Conservation (phyloP, 1,140 invertebrate species). For the Leguminivora glycinivorella region DNA sequence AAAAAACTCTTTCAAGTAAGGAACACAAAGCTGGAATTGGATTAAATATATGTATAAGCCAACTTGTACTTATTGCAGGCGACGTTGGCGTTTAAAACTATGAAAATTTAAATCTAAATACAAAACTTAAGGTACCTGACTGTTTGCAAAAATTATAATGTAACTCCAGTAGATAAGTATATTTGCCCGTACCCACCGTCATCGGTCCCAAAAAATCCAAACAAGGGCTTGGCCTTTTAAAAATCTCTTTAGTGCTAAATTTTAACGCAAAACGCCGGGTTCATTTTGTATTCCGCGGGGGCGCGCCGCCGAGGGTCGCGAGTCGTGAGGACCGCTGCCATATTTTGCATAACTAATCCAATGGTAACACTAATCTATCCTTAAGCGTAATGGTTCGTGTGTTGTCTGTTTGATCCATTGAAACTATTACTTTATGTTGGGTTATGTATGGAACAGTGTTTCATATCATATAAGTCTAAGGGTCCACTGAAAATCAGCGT, state of each 20-base stretch:
- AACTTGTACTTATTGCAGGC: too few species aligned
- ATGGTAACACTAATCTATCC: constrained; percentile 27
- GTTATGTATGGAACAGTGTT: too few species aligned
- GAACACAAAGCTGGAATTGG: too few species aligned
- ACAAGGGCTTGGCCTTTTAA: constrained; percentile 20
- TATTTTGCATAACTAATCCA: constrained; percentile 34
- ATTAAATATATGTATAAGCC: too few species aligned
- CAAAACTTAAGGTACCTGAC: too few species aligned
- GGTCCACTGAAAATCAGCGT: too few species aligned
- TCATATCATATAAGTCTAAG: too few species aligned
- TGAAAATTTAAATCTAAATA: too few species aligned
- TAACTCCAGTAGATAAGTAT: not conserved
- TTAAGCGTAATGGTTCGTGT: constrained; percentile 7
- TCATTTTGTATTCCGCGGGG: constrained; percentile 35
- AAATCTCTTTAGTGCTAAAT: constrained; percentile 28
- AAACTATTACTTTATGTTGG: not conserved
- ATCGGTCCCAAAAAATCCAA: constrained; percentile 10
- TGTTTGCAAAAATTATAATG: too few species aligned
- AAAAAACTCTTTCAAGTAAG: too few species aligned
- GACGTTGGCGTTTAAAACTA: too few species aligned
- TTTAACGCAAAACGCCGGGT: constrained; percentile 27
- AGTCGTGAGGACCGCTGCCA: constrained; percentile 30
- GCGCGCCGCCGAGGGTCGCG: constrained; percentile 31
- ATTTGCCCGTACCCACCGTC: not conserved
- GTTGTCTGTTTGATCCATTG: not conserved